These are phyloP conservation scores for Dryobates pubescens DNA, from an alignment of 2,797 vertebrate species.

Conservation along the genomic window DNA sequence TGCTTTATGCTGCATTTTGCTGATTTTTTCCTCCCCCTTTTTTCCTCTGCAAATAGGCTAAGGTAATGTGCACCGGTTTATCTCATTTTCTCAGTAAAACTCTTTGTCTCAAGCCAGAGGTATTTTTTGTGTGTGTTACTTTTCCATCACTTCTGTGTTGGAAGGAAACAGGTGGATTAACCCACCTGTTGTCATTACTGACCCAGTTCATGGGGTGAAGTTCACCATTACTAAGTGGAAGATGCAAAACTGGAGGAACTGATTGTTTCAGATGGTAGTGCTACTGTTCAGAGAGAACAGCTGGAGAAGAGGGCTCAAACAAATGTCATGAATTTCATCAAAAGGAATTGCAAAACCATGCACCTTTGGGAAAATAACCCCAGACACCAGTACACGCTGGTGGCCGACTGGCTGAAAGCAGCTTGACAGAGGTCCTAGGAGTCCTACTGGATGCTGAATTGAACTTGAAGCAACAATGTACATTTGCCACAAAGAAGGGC, in stretches of 20 bases:
- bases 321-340: background rate
- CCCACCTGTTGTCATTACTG: accelerated
- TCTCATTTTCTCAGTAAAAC: too few species aligned
- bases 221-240: background rate
- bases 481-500: background rate
- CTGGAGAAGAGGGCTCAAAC: background rate
- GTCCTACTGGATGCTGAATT: background rate
- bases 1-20: too few species aligned
- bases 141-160: too few species aligned
- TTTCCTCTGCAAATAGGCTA: too few species aligned
- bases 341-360: background rate
- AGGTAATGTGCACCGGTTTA: too few species aligned
- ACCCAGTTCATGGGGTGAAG: accelerated
- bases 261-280: background rate
- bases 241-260: background rate
- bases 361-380: background rate
- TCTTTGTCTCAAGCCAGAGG: too few species aligned
- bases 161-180: too few species aligned
- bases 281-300: background rate
- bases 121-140: too few species aligned
- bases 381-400: background rate
- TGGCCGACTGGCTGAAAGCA: background rate
- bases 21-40: too few species aligned
- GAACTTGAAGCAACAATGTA: background rate
- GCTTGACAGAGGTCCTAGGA: background rate